Base-by-base conservation (phyloP, 2,888 invertebrate genomes). In the Anthoptus insignis region DNA sequence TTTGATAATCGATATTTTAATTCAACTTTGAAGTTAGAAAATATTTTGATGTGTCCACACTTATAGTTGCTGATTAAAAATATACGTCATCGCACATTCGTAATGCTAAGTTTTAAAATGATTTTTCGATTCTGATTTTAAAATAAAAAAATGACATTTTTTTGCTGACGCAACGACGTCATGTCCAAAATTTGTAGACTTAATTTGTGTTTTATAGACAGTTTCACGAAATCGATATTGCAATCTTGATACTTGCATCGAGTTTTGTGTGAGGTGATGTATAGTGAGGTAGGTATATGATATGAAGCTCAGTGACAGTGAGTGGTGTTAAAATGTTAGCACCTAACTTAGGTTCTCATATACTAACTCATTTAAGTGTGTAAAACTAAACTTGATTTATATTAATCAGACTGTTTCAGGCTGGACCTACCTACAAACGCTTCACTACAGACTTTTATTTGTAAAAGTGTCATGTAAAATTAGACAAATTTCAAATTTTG, bases 1-100 rank as follows among this genome's bases (percentile, higher is more conserved):
- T 47, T 58, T 11, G 22, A 58, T 7, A n/a, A n/a, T 59, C 21
- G 50, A 27, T 60, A 24, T 58, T 47, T 58, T 11, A 14, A 58
- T 7, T 16, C 34, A 49, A 58, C 19, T 39, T n/a, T 57, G n/a
- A n/a, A 42, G 4, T 32, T 45, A 32, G 45, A 32, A 39, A 19
- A 45, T 19, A 29, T n/a, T 32, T 27, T 47, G 19, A 21, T 32
- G 32, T 45, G 42, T 19, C 42, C 19, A 47, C 29, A 29, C 29
- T 54, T 57, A 2, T 57, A n/a, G 21, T 11, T 14, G 37, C 11
- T 4, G n/a, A 14, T 37, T 14, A 42, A 42, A 13, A 2, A 42
- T 7, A 42, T 42, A 14, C 2, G 7, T 37, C 37, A 37, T 19
- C 19, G 39, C 9, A 3, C 39, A 19, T 37, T n/a, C n/a, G 19